These are phyloP conservation scores for Rhagium mordax DNA, from an alignment of 2,888 invertebrate species.

Conservation along the genomic window DNA sequence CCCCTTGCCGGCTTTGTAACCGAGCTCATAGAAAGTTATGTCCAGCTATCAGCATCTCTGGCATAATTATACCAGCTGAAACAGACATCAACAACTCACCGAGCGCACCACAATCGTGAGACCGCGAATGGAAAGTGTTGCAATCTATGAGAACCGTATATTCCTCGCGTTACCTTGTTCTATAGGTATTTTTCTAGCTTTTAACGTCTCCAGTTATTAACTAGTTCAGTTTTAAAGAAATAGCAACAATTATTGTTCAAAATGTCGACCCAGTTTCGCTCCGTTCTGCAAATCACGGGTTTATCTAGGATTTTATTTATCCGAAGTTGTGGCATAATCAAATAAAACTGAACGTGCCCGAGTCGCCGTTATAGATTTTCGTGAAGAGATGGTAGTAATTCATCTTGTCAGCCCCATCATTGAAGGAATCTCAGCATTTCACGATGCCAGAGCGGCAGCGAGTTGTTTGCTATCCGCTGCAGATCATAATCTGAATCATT, in stretches of 20 bases:
- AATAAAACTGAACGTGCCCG: slow-evolving; percentile 56
- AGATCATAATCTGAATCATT: slow-evolving; percentile 45
- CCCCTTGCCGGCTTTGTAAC: slow-evolving; percentile 18
- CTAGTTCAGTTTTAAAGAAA: no score
- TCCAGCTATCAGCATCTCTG: slow-evolving; percentile 56
- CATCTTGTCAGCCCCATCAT: slow-evolving; percentile 51
- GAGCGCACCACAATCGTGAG: slow-evolving; percentile 47
- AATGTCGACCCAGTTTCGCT: background rate
- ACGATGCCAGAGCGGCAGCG: slow-evolving; percentile 43
- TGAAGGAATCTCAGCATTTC: slow-evolving; percentile 52
- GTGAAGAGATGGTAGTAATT: slow-evolving; percentile 49
- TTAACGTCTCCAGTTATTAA: no score
- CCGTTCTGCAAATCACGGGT: background rate
- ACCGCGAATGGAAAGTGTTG: slow-evolving; percentile 52
- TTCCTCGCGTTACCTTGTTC: background rate
- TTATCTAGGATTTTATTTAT: background rate
- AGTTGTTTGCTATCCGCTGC: slow-evolving; percentile 27
- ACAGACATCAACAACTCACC: slow-evolving; percentile 56
- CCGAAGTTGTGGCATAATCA: slow-evolving; percentile 35
- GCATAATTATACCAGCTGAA: slow-evolving; percentile 58
- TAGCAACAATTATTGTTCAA: no score
- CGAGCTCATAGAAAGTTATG: slow-evolving; percentile 56
- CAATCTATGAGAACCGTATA: slow-evolving; percentile 47
- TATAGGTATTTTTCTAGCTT: background rate
- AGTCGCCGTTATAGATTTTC: slow-evolving; percentile 43